Evolutionary conservation across 2,888 invertebrate genomes (phyloP).

Genomic region (Noctua fimbriata): DNA sequence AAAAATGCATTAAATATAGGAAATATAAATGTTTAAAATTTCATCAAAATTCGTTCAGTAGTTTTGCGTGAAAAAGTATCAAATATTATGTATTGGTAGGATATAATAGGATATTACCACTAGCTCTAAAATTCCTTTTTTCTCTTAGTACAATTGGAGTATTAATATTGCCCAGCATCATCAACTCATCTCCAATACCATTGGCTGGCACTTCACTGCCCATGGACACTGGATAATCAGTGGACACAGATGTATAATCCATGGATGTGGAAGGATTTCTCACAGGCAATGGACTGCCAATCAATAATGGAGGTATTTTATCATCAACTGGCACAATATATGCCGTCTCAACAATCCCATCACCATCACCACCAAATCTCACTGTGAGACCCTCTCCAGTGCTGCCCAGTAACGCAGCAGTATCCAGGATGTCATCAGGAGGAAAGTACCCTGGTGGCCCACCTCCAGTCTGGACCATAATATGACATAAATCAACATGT

Average conservation of each 20-base stretch:
- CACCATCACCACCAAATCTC: background rate
- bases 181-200: background rate
- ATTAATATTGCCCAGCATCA: background rate
- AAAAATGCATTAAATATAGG: background rate
- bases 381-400: background rate
- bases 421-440: constrained; percentile 2
- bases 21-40: background rate
- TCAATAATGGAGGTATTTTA: background rate
- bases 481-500: background rate
- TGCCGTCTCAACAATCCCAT: background rate
- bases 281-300: background rate
- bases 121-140: background rate
- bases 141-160: background rate
- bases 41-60: background rate
- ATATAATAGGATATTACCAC: background rate
- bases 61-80: background rate
- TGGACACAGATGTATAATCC: no score
- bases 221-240: background rate
- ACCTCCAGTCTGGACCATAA: constrained; percentile 7
- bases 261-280: background rate
- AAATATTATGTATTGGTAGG: background rate
- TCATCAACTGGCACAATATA: background rate
- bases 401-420: background rate
- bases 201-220: background rate
- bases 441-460: constrained; percentile 8